A percentile compares a stretch with the other conserved stretches of the same genome.
phyloP scores from a whole-genome alignment of 2,888 invertebrate genomes.

The Athalia cordata region DNA sequence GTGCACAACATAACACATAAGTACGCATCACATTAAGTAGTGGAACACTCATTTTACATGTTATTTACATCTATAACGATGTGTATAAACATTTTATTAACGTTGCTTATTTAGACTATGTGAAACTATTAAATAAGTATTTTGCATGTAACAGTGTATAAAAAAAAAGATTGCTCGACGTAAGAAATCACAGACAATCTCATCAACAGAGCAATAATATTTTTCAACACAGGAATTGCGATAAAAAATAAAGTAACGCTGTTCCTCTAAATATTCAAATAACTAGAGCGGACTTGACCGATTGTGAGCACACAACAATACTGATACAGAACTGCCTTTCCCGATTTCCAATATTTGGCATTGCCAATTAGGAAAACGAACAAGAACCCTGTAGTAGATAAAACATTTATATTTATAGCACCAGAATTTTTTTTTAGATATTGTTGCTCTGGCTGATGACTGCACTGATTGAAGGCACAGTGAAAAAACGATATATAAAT shows the following conservation, averaged over 20 bases:
- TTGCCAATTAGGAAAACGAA: too few species aligned
- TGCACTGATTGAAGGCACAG: background rate
- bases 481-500: background rate
- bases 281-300: too few species aligned
- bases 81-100: slow-evolving; percentile 10
- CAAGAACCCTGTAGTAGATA: too few species aligned
- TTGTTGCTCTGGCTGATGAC: slow-evolving; percentile 5
- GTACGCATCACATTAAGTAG: slow-evolving; percentile 18
- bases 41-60: slow-evolving; percentile 26
- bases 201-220: slow-evolving; percentile 11
- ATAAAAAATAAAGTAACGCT: background rate
- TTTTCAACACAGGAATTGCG: background rate
- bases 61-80: slow-evolving; percentile 39
- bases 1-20: slow-evolving; percentile 31
- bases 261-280: background rate
- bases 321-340: too few species aligned
- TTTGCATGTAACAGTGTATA: slow-evolving; percentile 15
- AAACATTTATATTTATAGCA: too few species aligned
- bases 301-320: too few species aligned
- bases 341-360: too few species aligned
- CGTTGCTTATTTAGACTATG: background rate
- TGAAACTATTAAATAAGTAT: slow-evolving; percentile 7
- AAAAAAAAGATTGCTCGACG: slow-evolving; percentile 26
- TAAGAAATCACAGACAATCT: background rate
- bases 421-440: background rate